Percentiles rank a stretch among this genome's conserved stretches.
Evolutionary conservation across 2,888 invertebrate species (phyloP).

Genomic region (Agrotis clavis): DNA sequence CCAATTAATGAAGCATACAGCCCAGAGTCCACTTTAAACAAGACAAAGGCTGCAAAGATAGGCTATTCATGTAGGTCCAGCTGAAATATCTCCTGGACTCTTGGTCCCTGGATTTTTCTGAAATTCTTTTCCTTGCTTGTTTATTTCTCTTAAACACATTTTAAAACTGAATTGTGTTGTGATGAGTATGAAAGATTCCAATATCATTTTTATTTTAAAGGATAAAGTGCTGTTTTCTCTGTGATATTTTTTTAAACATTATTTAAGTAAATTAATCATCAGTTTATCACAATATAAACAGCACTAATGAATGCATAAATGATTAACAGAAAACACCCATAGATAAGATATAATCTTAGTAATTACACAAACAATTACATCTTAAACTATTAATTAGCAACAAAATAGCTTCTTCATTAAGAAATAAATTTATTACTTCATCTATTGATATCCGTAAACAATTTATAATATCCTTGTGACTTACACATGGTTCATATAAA

Average conservation of each 20-base stretch:
- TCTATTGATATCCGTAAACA: constrained; percentile 13
- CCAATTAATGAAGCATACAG: too few species aligned
- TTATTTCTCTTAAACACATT: too few species aligned
- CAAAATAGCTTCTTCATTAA: constrained; percentile 10
- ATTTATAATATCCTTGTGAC: constrained; percentile 1
- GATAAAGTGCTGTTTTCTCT: too few species aligned
- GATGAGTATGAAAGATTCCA: too few species aligned
- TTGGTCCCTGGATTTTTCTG: too few species aligned
- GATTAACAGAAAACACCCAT: constrained; percentile 1
- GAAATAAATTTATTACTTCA: not conserved
- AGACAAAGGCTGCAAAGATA: not conserved
- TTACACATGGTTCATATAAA: constrained; percentile 2
- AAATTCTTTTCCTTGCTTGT: too few species aligned
- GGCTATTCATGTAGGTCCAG: not conserved
- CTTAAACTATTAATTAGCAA: constrained; percentile 19
- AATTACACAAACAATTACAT: constrained; percentile 15
- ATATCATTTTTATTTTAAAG: too few species aligned
- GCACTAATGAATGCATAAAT: not conserved
- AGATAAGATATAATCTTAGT: constrained; percentile 7
- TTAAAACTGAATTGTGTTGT: too few species aligned
- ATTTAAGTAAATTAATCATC: too few species aligned
- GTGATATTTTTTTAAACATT: too few species aligned
- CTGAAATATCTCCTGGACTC: not conserved
- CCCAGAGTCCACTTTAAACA: too few species aligned
- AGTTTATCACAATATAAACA: not conserved